Evolutionary conservation across 2,113 vertebrate genomes (phyloP), one percentile per base, ranked within the genome.

Genomic region (Chionis minor): DNA sequence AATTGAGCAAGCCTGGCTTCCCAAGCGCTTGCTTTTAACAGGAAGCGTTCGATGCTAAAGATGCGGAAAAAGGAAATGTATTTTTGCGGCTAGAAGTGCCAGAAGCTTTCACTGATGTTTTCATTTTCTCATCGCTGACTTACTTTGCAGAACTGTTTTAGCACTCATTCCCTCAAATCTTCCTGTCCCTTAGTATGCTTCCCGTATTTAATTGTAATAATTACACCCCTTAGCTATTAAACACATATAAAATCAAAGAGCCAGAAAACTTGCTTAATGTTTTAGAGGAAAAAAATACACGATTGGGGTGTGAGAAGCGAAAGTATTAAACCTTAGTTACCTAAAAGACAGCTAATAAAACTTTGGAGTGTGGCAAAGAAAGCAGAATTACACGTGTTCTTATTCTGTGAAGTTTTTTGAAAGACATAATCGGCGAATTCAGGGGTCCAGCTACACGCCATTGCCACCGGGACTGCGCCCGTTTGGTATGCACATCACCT

Each of bases 331-430:
- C 51, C 13, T 78, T 93, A 69, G 38, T 52, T n/a, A 82, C 75
- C 81, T 77, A 58, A 65, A 92, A 69, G 40, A 66, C 90, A 96
- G 79, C 61, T 92, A 88, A 92, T 91, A 92, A 96, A 96, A 95
- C 78, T 79, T 81, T 54, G 35, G 74, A 91, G n/a, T 58, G 78
- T 94, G 91, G 83, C 90, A 97, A 96, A 96, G 89, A 56, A 93
- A 91, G 88, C 69, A 69, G 83, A 91, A 93, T 74, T 88, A 94
- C 86, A 38, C 4, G 26, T 65, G 45, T 55, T 55, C 19, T 87
- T 20, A 16, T 42, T 63, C 91, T 95, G 44, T 86, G 81, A 80
- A 69, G 28, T 69, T 84, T 70, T 88, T 38, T 71, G 69, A 92
- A 87, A 82, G 79, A 44, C 1, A 12, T 33, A 71, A 38, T 42